phyloP scores from a whole-genome alignment of 2,113 vertebrate genomes.

The Glaucomys volans region DNA sequence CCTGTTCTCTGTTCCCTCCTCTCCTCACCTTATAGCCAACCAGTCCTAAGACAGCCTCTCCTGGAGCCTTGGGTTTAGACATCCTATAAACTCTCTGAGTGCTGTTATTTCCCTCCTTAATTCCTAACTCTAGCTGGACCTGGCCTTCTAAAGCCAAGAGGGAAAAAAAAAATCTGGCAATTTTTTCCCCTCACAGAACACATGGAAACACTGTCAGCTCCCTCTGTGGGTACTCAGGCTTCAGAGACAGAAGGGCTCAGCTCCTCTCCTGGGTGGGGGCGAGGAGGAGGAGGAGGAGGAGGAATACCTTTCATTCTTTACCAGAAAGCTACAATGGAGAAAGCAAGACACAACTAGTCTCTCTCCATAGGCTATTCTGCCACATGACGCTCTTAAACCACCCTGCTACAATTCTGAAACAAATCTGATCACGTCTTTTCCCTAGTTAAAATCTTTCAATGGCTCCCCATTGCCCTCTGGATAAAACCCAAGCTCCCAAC shows the following conservation, averaged over 20 bases:
- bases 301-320: conserved; percentile 66
- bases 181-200: not conserved
- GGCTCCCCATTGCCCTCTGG: not conserved
- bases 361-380: conserved; percentile 9
- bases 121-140: not conserved
- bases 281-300: not conserved
- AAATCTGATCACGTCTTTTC: conserved; percentile 54
- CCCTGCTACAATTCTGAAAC: conserved; percentile 9
- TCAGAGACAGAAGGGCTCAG: not conserved
- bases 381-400: not conserved
- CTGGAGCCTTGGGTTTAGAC: not conserved
- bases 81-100: not conserved
- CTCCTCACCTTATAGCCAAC: not conserved
- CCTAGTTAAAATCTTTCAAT: conserved; percentile 19
- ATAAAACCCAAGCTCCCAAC: not conserved
- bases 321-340: not conserved
- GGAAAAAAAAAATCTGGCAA: not conserved
- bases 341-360: conserved; percentile 63
- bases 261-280: not conserved
- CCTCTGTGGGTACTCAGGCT: not conserved
- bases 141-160: conserved; percentile 27
- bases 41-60: not conserved
- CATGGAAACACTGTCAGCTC: not conserved
- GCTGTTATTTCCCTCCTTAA: not conserved
- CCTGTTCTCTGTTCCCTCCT: not conserved